Conservation (phyloP, 1,140 invertebrate genomes). For the Drosophila ercepeae region DNA sequence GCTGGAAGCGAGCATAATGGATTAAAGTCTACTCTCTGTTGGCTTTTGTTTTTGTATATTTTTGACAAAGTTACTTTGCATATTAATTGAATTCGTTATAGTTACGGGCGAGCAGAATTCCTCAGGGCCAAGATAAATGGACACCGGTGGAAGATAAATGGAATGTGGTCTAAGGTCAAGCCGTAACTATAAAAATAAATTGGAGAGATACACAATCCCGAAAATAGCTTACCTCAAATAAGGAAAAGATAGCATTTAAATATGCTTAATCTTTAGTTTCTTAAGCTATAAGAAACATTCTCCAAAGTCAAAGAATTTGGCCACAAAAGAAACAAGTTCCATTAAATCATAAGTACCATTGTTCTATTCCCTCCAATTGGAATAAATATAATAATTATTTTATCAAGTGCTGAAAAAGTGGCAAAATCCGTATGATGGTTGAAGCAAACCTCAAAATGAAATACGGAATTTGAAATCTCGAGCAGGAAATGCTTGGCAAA, state of each 20-base stretch:
- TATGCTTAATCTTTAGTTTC: not conserved
- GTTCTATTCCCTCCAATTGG: not conserved
- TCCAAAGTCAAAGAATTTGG: not conserved
- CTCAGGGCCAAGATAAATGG: not conserved
- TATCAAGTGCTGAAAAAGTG: constrained; percentile 8
- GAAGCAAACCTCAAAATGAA: constrained; percentile 35
- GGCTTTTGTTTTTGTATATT: constrained; percentile 14
- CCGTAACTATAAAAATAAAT: not conserved
- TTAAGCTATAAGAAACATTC: not conserved
- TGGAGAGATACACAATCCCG: not conserved
- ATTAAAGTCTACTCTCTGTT: constrained; percentile 28
- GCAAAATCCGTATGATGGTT: constrained; percentile 6
- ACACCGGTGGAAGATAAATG: constrained; percentile 33
- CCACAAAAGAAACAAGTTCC: not conserved
- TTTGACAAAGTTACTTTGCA: constrained; percentile 44
- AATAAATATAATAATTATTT: constrained; percentile 23
- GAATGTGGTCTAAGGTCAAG: constrained; percentile 9
- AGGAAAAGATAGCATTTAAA: not conserved
- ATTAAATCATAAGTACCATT: not conserved
- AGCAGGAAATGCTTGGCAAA: constrained; percentile 48
- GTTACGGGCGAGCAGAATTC: constrained; percentile 12
- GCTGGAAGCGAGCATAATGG: constrained; percentile 25
- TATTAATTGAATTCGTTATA: constrained; percentile 64
- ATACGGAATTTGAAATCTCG: constrained; percentile 9
- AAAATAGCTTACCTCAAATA: not conserved